These are phyloP conservation scores for Macquaria ambigua DNA, from an alignment of 2,113 vertebrate species.

Conservation along the genomic window DNA sequence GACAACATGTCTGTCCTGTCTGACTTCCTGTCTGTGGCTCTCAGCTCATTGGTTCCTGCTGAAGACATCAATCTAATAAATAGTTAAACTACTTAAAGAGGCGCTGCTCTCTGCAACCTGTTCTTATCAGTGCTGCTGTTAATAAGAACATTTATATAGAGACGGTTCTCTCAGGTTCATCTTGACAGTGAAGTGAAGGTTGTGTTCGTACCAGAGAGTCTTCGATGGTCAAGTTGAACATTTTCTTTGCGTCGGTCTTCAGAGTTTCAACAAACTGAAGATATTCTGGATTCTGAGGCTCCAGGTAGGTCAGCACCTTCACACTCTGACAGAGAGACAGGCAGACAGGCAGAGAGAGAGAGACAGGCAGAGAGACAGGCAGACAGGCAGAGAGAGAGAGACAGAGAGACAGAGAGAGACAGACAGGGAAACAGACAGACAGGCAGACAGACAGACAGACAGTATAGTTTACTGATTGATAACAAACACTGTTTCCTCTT, in stretches of 20 bases:
- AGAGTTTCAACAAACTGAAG: conserved; percentile 84
- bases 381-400: neutral
- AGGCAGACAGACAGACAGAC: neutral
- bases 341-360: neutral
- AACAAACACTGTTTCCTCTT: too few relatives aligned
- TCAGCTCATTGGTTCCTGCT: too few relatives aligned
- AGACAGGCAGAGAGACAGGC: neutral
- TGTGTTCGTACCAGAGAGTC: conserved; percentile 85
- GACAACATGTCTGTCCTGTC: neutral
- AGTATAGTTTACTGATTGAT: too few relatives aligned
- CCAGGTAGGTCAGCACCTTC: conserved; percentile 90
- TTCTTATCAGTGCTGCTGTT: too few relatives aligned
- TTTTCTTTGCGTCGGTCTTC: conserved; percentile 75
- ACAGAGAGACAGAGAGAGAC: too few relatives aligned
- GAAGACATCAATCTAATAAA: too few relatives aligned
- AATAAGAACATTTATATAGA: too few relatives aligned
- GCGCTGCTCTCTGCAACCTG: too few relatives aligned
- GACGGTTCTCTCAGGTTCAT: too few relatives aligned
- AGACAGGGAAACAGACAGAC: neutral
- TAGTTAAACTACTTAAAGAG: too few relatives aligned
- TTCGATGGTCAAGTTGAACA: conserved; percentile 89
- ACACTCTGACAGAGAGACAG: conserved; percentile 82
- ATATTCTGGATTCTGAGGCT: conserved; percentile 88
- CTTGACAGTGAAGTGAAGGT: too few relatives aligned
- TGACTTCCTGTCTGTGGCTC: too few relatives aligned